These are phyloP conservation scores for Morpho achilles DNA, from an alignment of 2,888 invertebrate species.

Conservation along the genomic window DNA sequence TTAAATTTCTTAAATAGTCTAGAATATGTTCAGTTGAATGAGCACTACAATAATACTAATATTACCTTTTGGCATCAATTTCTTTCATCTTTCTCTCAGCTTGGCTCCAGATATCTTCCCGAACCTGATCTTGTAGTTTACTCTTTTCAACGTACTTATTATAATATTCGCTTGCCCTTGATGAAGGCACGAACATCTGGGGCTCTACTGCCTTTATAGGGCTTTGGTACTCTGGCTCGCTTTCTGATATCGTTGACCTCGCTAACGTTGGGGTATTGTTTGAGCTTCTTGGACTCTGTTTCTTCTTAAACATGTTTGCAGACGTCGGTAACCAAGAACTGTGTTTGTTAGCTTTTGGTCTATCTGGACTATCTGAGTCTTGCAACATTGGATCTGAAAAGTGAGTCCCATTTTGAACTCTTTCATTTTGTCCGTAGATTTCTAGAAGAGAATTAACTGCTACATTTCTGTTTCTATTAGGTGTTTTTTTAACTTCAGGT, in stretches of 20 bases:
- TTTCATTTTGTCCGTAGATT: not conserved
- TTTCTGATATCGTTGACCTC: not conserved
- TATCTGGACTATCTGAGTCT: not conserved
- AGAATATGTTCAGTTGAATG: no score
- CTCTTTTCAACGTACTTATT: slow-evolving; percentile 39
- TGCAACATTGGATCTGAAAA: not conserved
- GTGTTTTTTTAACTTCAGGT: slow-evolving; percentile 1
- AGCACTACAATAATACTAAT: slow-evolving; percentile 14
- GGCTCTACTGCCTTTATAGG: slow-evolving; percentile 4
- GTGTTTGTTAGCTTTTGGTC: not conserved
- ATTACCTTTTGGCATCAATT: slow-evolving; percentile 43
- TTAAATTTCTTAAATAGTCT: no score
- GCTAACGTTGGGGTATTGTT: not conserved
- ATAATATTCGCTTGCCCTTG: slow-evolving; percentile 43
- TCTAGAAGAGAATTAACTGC: slow-evolving; percentile 11
- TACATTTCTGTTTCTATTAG: slow-evolving; percentile 10
- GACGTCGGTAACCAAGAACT: slow-evolving; percentile 3
- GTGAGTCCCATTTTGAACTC: not conserved
- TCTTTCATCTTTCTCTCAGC: slow-evolving; percentile 45
- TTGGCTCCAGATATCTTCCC: slow-evolving; percentile 44
- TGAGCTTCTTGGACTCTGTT: not conserved
- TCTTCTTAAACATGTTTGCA: slow-evolving; percentile 21
- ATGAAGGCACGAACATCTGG: slow-evolving; percentile 38
- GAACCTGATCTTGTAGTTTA: slow-evolving; percentile 31
- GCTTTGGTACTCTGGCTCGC: not conserved